These are phyloP conservation scores for Edolisoma coerulescens DNA, from an alignment of 2,113 vertebrate species.

Conservation along the genomic window DNA sequence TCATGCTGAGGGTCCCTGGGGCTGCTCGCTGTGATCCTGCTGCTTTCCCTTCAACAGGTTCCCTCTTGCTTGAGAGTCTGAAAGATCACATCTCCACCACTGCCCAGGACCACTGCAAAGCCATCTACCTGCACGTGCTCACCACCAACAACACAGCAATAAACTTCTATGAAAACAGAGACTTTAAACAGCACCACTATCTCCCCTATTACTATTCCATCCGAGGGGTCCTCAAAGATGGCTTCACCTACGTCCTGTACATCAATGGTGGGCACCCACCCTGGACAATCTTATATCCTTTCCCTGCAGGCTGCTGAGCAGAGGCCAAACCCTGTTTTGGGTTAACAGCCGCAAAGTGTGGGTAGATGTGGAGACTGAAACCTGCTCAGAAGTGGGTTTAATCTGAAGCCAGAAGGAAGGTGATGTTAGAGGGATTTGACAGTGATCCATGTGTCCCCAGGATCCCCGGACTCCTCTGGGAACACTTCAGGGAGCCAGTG, in stretches of 20 bases:
- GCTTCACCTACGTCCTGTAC: slow-evolving; percentile 97
- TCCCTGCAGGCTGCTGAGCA: neutral
- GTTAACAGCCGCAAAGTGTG: neutral
- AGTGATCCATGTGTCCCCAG: neutral
- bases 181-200: slow-evolving; percentile 98
- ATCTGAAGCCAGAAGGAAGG: neutral
- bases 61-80: slow-evolving; percentile 93
- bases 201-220: slow-evolving; percentile 99
- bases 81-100: slow-evolving; percentile 97
- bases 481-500: neutral
- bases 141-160: slow-evolving; percentile 97
- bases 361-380: neutral
- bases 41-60: slow-evolving; percentile 74
- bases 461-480: neutral
- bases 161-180: slow-evolving; percentile 96
- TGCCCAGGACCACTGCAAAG: slow-evolving; percentile 97
- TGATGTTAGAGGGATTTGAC: neutral
- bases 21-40: neutral
- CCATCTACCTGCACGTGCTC: slow-evolving; percentile 96
- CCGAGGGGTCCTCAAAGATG: slow-evolving; percentile 95
- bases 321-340: neutral
- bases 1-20: neutral
- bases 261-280: slow-evolving; percentile 96
- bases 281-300: slow-evolving; percentile 99
- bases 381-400: neutral